phyloP scores from a whole-genome alignment of 2,113 vertebrate species.

The Paramisgurnus dabryanus region DNA sequence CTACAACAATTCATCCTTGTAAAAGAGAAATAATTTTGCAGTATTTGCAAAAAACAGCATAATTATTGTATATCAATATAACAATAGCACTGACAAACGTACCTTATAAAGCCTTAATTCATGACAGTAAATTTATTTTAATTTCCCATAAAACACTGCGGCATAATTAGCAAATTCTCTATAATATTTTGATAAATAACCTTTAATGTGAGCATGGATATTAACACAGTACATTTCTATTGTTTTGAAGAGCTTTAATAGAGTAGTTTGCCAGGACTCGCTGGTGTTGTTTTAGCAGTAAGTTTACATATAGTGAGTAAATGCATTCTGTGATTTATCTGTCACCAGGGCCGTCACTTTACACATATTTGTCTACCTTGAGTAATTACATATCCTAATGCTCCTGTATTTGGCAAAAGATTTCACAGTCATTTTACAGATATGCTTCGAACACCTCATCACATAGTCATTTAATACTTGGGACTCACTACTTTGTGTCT shows the following conservation, averaged over 20 bases:
- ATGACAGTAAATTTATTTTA: background rate
- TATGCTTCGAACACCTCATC: slow-evolving; percentile 28
- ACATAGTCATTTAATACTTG: slow-evolving; percentile 8
- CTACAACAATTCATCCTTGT: no score
- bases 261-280: background rate
- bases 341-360: slow-evolving; percentile 27
- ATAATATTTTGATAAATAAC: background rate
- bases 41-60: background rate
- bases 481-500: background rate
- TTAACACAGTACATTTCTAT: background rate
- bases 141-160: background rate
- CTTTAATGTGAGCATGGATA: background rate
- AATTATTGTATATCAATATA: no score
- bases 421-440: slow-evolving; percentile 20
- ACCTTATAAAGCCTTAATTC: background rate
- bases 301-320: slow-evolving; percentile 7
- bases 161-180: background rate
- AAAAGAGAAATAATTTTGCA: background rate
- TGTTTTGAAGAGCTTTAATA: background rate
- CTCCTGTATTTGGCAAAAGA: slow-evolving; percentile 22
- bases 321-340: slow-evolving; percentile 30
- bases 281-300: background rate
- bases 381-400: slow-evolving; percentile 11
- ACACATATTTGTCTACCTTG: slow-evolving; percentile 26
- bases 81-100: background rate